Percentiles rank a stretch among this genome's conserved stretches.
phyloP scores from a whole-genome alignment of 35 echinoderm and acorn worm species.

The Lytechinus pictus region DNA sequence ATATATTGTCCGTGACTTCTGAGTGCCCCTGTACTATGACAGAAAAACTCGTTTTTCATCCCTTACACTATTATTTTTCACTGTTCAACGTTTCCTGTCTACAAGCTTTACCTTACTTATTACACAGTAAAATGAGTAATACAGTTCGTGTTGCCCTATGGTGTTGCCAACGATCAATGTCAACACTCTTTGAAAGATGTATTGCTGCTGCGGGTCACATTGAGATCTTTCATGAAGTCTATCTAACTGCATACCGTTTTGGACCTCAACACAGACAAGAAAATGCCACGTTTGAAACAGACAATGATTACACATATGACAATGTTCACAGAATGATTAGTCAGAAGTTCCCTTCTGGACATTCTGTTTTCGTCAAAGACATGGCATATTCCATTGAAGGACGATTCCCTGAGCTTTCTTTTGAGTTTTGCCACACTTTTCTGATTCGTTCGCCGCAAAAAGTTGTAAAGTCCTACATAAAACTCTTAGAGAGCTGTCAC shows the following conservation, averaged over 20 bases:
- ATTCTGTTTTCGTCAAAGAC: conserved; percentile 34
- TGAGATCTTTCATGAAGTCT: conserved; percentile 46
- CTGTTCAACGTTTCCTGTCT: background rate
- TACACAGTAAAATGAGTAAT: background rate
- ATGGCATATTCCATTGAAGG: conserved; percentile 38
- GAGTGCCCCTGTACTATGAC: background rate
- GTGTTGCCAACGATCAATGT: conserved; percentile 33
- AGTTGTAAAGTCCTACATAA: background rate
- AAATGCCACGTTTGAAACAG: background rate
- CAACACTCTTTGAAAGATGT: conserved; percentile 42
- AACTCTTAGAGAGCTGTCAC: background rate
- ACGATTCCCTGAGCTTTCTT: background rate
- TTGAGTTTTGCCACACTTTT: conserved; percentile 25
- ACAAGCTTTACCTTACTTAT: background rate
- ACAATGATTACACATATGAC: conserved; percentile 20
- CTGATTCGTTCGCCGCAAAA: conserved; percentile 33
- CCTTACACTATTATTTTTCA: background rate
- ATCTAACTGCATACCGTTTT: conserved; percentile 20
- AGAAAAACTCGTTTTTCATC: background rate
- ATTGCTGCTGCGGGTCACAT: conserved; percentile 18
- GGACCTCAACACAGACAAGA: background rate
- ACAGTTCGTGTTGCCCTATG: conserved; percentile 35
- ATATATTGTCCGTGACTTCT: background rate
- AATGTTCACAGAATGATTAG: conserved; percentile 8
- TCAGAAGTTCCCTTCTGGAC: background rate